A percentile compares a stretch with the other conserved stretches of the same genome.
Conservation (phyloP, 2,113 vertebrate species). For the Plestiodon gilberti region DNA sequence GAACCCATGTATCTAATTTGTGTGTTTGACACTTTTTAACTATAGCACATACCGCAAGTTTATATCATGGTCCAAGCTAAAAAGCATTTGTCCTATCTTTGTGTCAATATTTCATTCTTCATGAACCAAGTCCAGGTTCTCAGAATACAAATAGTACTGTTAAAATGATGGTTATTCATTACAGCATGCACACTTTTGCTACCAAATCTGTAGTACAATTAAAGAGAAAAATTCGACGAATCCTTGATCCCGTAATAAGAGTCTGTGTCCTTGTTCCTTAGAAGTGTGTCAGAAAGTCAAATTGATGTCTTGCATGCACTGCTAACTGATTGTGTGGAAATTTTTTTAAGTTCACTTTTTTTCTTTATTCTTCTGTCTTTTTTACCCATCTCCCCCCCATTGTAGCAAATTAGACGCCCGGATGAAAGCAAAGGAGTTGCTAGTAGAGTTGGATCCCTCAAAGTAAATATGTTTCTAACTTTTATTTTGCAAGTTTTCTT, state of each 20-base stretch:
- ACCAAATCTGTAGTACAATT: slow-evolving; percentile 46
- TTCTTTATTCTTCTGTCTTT: slow-evolving; percentile 88
- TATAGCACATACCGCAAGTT: slow-evolving; percentile 25
- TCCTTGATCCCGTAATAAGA: slow-evolving; percentile 63
- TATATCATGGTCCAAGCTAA: slow-evolving; percentile 40
- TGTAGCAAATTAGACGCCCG: slow-evolving; percentile 89
- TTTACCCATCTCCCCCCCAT: slow-evolving; percentile 83
- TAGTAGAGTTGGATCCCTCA: slow-evolving; percentile 90
- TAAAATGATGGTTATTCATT: slow-evolving; percentile 43
- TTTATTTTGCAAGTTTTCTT: slow-evolving; percentile 84
- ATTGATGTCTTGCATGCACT: slow-evolving; percentile 84
- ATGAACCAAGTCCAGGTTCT: slow-evolving; percentile 60
- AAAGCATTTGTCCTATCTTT: slow-evolving; percentile 47
- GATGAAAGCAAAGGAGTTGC: slow-evolving; percentile 89
- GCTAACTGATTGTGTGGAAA: slow-evolving; percentile 82
- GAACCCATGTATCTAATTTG: slow-evolving; percentile 48
- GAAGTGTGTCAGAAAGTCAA: slow-evolving; percentile 75
- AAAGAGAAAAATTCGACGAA: slow-evolving; percentile 37
- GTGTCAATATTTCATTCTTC: slow-evolving; percentile 66
- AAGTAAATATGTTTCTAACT: slow-evolving; percentile 90
- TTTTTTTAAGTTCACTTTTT: slow-evolving; percentile 85
- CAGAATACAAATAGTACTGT: slow-evolving; percentile 29
- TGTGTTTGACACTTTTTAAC: slow-evolving; percentile 6
- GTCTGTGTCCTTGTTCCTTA: slow-evolving; percentile 77
- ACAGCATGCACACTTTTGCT: slow-evolving; percentile 51